phyloP scores from a whole-genome alignment of 2,888 invertebrate species.

The Cataglyphis albicans region DNA sequence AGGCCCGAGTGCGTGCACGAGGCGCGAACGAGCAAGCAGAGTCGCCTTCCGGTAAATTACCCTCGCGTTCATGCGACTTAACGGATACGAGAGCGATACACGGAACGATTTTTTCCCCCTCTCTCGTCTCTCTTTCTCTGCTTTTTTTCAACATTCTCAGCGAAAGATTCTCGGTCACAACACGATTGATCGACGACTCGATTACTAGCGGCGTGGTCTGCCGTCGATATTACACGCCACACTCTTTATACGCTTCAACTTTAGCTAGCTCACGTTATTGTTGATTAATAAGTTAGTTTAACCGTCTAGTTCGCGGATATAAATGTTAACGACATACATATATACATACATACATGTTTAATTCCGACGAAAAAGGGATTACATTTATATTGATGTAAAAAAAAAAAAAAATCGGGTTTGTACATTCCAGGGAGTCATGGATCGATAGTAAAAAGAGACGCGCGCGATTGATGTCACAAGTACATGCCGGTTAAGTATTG shows the following conservation, averaged over 20 bases:
- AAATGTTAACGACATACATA: not conserved
- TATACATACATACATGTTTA: not conserved
- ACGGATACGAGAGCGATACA: conserved; percentile 35
- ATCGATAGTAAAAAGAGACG: conserved; percentile 13
- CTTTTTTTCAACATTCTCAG: conserved; percentile 41
- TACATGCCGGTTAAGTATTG: conserved; percentile 21
- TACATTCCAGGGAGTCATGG: not conserved
- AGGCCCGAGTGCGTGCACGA: conserved; percentile 54
- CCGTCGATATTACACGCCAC: conserved; percentile 17
- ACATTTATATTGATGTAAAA: not conserved
- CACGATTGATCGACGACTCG: conserved; percentile 33
- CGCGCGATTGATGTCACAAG: conserved; percentile 17
- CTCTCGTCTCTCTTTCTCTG: not conserved
- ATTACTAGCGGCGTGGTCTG: conserved; percentile 10
- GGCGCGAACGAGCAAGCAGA: conserved; percentile 47
- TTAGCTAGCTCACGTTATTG: not conserved
- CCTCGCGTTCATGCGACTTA: conserved; percentile 62
- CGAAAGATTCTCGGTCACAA: conserved; percentile 36
- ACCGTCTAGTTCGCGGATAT: not conserved
- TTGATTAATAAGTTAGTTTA: conserved; percentile 4
- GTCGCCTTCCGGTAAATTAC: conserved; percentile 70
- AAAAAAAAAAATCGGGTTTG: not conserved
- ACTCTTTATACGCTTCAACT: conserved; percentile 2
- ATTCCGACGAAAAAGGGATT: not conserved
- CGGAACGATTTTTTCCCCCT: conserved; percentile 12